Evolutionary conservation across 2,113 vertebrate species (phyloP).

Genomic region (Pelmatolapia mariae): DNA sequence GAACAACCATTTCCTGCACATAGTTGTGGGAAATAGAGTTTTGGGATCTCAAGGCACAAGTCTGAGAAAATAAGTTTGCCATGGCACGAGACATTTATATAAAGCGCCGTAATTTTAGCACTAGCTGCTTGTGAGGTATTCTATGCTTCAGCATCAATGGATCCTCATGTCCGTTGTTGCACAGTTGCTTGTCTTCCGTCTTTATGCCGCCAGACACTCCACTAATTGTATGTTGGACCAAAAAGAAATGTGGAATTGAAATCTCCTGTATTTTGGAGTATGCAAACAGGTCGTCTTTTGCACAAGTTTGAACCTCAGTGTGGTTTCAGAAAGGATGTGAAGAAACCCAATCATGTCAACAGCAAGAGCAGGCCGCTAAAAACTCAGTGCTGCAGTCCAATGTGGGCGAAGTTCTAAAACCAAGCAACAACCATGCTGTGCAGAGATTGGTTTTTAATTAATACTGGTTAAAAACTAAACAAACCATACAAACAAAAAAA

Average conservation of each 20-base stretch:
- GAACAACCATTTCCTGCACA: constrained; percentile 20
- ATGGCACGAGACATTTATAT: constrained; percentile 18
- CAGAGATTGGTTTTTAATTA: neutral
- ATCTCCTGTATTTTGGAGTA: constrained; percentile 4
- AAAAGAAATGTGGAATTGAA: constrained; percentile 44
- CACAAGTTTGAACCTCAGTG: neutral
- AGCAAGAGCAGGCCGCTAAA: neutral
- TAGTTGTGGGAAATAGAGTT: constrained; percentile 42
- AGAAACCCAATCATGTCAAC: constrained; percentile 1
- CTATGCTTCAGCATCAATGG: constrained; percentile 3
- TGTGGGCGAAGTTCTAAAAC: neutral
- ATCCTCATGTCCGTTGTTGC: neutral
- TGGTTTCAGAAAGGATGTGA: constrained; percentile 29
- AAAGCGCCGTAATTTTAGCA: constrained; percentile 46
- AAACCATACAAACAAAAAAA: neutral
- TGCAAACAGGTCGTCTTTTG: neutral
- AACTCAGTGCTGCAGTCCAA: neutral
- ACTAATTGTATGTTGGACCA: constrained; percentile 58
- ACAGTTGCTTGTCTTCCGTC: constrained; percentile 32
- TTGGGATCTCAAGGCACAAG: constrained; percentile 11
- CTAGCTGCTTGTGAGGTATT: constrained; percentile 25
- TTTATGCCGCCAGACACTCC: constrained; percentile 36
- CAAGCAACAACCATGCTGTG: neutral
- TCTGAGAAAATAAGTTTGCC: constrained; percentile 26
- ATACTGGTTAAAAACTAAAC: neutral